A percentile compares a stretch with the other conserved stretches of the same genome.
Evolutionary conservation across 2,888 invertebrate genomes (phyloP).

Genomic region (Hartigia nigra): DNA sequence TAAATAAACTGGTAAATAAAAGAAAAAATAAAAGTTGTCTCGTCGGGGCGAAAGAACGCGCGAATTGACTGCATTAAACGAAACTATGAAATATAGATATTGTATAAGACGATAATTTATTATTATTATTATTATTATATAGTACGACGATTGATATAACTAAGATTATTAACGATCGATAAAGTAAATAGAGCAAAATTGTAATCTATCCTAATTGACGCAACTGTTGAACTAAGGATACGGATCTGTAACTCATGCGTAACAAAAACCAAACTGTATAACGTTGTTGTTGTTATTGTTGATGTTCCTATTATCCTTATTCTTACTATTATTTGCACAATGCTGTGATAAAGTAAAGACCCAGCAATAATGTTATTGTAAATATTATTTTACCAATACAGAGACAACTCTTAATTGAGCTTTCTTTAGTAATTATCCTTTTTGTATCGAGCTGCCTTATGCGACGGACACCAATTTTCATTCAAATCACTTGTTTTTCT

Average conservation of each 20-base stretch:
- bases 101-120: slow-evolving; percentile 48
- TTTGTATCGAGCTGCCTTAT: no score
- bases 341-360: neutral
- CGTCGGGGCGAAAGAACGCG: slow-evolving; percentile 10
- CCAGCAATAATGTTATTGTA: slow-evolving; percentile 20
- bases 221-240: slow-evolving; percentile 28
- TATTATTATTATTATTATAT: slow-evolving; percentile 42
- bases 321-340: slow-evolving; percentile 12
- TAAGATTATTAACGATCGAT: slow-evolving; percentile 25
- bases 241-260: slow-evolving; percentile 40
- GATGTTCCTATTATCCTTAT: slow-evolving; percentile 34
- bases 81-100: slow-evolving; percentile 46
- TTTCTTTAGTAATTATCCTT: no score
- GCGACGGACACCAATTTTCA: no score
- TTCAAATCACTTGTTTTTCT: no score
- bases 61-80: slow-evolving; percentile 39
- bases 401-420: neutral
- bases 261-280: slow-evolving; percentile 42
- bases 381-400: slow-evolving; percentile 12
- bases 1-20: no score
- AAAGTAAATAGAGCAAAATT: slow-evolving; percentile 29
- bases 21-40: slow-evolving; percentile 37
- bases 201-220: slow-evolving; percentile 29
- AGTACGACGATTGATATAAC: slow-evolving; percentile 21
- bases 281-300: slow-evolving; percentile 38